A percentile compares a stretch with the other conserved stretches of the same genome.
Conservation (phyloP, 2,113 vertebrate species). For the Aplodontia rufa region DNA sequence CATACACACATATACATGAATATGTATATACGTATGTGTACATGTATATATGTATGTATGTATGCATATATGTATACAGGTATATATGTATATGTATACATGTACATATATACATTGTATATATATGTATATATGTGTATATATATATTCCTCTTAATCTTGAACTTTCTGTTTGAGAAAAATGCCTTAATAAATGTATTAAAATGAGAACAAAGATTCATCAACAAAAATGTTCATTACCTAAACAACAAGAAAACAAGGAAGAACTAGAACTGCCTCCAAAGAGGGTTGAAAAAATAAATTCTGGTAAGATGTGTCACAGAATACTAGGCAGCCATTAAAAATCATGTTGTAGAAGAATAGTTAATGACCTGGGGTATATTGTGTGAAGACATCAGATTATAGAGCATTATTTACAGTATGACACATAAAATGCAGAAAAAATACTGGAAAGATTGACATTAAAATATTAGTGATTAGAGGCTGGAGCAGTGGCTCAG, state of each 20-base stretch:
- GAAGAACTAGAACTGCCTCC: background rate
- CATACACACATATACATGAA: too few species aligned
- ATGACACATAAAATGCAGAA: background rate
- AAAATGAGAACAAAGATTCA: background rate
- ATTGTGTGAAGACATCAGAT: background rate
- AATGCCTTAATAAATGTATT: background rate
- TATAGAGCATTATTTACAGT: background rate
- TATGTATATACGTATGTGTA: too few species aligned
- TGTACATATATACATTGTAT: too few species aligned
- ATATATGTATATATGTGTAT: too few species aligned
- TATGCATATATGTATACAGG: too few species aligned
- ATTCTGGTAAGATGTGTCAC: background rate
- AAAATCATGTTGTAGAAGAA: background rate
- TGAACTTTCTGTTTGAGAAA: background rate
- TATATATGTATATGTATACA: too few species aligned
- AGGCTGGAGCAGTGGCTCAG: too few species aligned
- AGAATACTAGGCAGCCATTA: background rate
- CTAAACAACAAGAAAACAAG: background rate
- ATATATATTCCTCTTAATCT: background rate
- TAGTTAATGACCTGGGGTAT: background rate
- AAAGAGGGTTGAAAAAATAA: background rate
- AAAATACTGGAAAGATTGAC: background rate
- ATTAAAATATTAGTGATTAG: conserved; percentile 18
- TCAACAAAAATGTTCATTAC: background rate
- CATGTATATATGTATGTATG: too few species aligned